Evolutionary conservation across 2,113 vertebrate species (phyloP).

Genomic region (Psephotus haematonotus): DNA sequence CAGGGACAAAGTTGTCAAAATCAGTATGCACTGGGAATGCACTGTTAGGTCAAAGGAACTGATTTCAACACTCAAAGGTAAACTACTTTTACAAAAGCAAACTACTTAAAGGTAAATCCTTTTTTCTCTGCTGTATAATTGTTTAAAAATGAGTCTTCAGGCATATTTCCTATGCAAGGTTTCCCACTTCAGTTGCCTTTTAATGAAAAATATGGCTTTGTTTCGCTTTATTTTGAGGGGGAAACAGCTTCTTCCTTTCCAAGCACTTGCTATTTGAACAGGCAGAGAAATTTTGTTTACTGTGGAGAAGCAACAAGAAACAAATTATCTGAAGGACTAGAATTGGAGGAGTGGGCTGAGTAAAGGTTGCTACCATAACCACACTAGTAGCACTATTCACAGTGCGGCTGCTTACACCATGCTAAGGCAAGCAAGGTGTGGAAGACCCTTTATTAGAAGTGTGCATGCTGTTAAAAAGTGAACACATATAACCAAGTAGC

Average conservation of each 20-base stretch:
- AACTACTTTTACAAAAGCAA: no score
- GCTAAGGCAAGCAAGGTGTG: fast-evolving
- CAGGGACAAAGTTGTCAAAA: neutral
- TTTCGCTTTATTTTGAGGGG: neutral
- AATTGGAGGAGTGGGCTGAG: neutral
- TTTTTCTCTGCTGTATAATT: neutral
- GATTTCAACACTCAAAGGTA: neutral
- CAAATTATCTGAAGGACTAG: neutral
- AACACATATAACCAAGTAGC: neutral
- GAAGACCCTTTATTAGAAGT: neutral
- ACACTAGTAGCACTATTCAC: fast-evolving
- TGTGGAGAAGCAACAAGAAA: neutral
- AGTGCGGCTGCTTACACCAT: fast-evolving
- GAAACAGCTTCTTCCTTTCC: neutral
- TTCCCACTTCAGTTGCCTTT: neutral
- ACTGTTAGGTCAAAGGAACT: neutral
- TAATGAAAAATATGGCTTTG: neutral
- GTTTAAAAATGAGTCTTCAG: neutral
- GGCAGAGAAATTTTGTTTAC: neutral
- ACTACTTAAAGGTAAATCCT: neutral
- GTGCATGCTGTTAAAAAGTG: neutral
- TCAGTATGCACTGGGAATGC: neutral
- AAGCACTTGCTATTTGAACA: neutral
- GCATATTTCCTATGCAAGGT: neutral
- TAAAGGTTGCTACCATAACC: fast-evolving